Percentiles rank a stretch among this genome's conserved stretches.
These are phyloP conservation scores for Coenonympha glycerion DNA, from an alignment of 2,888 invertebrate species.

Conservation along the genomic window DNA sequence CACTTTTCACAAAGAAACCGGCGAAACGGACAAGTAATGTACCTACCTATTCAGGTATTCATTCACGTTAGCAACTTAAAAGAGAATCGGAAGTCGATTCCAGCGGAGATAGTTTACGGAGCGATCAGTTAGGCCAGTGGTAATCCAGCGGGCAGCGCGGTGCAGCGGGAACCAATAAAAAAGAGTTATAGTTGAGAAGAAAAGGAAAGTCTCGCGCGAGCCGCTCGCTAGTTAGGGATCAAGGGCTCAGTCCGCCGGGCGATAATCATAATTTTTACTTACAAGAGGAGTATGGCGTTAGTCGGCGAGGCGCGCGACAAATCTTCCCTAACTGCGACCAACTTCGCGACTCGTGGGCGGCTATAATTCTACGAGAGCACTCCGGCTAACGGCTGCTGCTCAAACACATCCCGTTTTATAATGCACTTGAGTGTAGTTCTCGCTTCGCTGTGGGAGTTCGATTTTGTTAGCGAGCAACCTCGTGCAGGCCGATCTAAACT, in stretches of 20 bases:
- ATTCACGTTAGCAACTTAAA: constrained; percentile 17
- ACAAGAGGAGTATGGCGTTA: constrained; percentile 70
- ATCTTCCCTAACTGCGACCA: constrained; percentile 71
- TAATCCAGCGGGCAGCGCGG: constrained; percentile 66
- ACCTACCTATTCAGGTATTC: no score
- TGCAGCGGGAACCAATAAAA: constrained; percentile 70
- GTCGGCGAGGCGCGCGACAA: constrained; percentile 65
- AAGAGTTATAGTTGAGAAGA: constrained; percentile 76
- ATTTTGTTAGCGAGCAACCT: background rate
- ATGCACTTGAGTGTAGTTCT: background rate
- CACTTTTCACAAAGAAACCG: no score
- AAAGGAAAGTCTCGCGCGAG: constrained; percentile 68
- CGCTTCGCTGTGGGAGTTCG: background rate
- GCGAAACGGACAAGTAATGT: no score
- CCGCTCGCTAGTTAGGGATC: constrained; percentile 67
- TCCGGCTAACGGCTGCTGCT: constrained; percentile 14
- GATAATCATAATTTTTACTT: constrained; percentile 77
- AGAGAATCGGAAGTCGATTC: constrained; percentile 27
- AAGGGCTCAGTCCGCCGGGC: constrained; percentile 70
- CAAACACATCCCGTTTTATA: constrained; percentile 2
- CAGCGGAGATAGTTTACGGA: constrained; percentile 26
- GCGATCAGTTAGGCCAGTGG: constrained; percentile 37
- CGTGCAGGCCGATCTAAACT: no score
- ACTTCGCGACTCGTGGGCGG: constrained; percentile 62
- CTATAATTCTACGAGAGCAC: constrained; percentile 22